These are phyloP conservation scores for Formicarius rufipectus DNA, from an alignment of 2,113 vertebrate genomes.

Conservation along the genomic window DNA sequence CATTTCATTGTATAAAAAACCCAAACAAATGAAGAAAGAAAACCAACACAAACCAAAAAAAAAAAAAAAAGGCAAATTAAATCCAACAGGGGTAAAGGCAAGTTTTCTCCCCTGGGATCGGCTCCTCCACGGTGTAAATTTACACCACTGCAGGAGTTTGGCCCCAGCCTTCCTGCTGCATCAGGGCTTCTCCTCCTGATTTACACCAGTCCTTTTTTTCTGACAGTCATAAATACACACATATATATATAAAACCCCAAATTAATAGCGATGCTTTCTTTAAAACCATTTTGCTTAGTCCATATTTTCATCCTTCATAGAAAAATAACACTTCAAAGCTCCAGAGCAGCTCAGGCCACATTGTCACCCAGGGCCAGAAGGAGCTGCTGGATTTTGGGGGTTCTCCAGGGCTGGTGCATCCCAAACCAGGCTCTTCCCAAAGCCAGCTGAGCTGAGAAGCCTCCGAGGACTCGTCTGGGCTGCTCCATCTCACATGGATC, in stretches of 20 bases:
- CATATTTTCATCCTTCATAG: not conserved
- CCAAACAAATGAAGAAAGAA: not conserved
- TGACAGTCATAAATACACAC: conserved; percentile 42
- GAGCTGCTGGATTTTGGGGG: not conserved
- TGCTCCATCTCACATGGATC: not conserved
- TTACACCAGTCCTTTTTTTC: not conserved
- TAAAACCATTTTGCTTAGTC: not conserved
- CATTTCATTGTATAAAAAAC: conserved; percentile 71
- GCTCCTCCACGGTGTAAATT: not conserved
- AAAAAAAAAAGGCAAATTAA: not conserved
- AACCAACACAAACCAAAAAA: not conserved
- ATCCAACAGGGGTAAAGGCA: not conserved
- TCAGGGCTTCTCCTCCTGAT: not conserved
- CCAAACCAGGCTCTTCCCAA: not conserved
- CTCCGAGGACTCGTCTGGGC: not conserved
- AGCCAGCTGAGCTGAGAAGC: not conserved
- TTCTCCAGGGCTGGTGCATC: not conserved
- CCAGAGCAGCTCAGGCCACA: not conserved
- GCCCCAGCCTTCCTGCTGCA: not conserved
- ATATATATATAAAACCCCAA: not conserved
- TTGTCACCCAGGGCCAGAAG: not conserved
- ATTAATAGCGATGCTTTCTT: conserved; percentile 10
- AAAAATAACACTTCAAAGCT: conserved; percentile 35
- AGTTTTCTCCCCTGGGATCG: not conserved
- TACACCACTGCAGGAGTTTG: not conserved